A percentile compares a stretch with the other conserved stretches of the same genome.
Evolutionary conservation across 1,140 invertebrate species (phyloP).

Genomic region (Centruroides sculpturatus): DNA sequence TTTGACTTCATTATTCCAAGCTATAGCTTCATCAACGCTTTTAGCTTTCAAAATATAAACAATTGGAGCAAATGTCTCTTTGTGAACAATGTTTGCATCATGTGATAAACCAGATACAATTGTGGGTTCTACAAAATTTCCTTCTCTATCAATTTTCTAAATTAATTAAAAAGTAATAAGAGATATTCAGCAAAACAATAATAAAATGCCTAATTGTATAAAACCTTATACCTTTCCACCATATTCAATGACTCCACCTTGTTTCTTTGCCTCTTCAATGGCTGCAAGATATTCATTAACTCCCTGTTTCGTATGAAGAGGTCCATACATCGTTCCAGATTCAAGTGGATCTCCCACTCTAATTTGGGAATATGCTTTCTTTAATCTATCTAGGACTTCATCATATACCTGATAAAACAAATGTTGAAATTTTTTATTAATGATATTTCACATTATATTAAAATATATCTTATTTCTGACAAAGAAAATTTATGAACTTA

Average conservation of each 20-base stretch:
- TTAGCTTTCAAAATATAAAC: conserved; percentile 79
- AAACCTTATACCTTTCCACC: conserved; percentile 59
- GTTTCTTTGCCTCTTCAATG: conserved; percentile 52
- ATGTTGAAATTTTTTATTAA: too few species aligned
- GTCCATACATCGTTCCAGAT: conserved; percentile 70
- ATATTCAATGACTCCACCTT: conserved; percentile 49
- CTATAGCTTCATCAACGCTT: conserved; percentile 72
- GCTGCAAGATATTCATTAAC: conserved; percentile 63
- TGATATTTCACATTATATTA: too few species aligned
- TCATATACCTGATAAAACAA: conserved; percentile 42
- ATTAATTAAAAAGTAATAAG: too few species aligned
- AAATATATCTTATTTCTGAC: too few species aligned
- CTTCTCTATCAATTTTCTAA: conserved; percentile 40
- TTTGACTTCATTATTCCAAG: conserved; percentile 85
- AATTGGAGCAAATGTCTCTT: conserved; percentile 96
- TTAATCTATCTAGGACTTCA: conserved; percentile 53
- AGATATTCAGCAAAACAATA: too few species aligned
- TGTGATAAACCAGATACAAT: conserved; percentile 73
- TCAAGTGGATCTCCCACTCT: conserved; percentile 87
- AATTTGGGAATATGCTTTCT: conserved; percentile 63
- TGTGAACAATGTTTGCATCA: conserved; percentile 65
- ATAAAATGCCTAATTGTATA: not conserved
- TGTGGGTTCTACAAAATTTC: conserved; percentile 91
- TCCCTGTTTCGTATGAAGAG: conserved; percentile 67
- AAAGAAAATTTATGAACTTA: too few species aligned